Conservation (phyloP, 2,113 vertebrate species). For the Brienomyrus longianalis region DNA sequence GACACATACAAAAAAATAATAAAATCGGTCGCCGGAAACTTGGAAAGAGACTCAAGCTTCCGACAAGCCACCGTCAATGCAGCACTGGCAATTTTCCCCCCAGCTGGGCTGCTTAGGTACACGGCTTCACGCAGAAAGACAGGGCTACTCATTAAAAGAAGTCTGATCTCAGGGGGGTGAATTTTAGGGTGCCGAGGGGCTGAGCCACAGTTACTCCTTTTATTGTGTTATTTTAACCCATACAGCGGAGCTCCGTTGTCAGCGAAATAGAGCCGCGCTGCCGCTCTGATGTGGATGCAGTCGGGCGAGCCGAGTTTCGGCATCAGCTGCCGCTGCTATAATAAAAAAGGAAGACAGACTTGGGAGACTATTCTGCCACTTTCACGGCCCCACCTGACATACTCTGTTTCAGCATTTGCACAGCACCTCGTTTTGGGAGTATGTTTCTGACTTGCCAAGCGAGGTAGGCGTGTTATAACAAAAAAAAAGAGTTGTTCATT, state of each 20-base stretch:
- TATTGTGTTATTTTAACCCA: not conserved
- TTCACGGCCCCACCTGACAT: not conserved
- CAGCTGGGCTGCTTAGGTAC: constrained; percentile 5
- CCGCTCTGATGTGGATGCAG: not conserved
- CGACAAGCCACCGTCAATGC: not conserved
- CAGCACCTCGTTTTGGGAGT: not conserved
- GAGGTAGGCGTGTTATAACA: not conserved
- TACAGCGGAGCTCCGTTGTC: not conserved
- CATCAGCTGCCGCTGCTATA: constrained; percentile 1
- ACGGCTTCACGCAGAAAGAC: constrained; percentile 9
- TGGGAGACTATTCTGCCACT: not conserved
- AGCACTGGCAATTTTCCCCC: not conserved
- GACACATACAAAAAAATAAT: too few relatives aligned
- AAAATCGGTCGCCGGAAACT: constrained; percentile 5
- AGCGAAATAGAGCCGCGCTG: not conserved
- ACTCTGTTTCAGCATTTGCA: not conserved
- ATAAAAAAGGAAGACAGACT: not conserved
- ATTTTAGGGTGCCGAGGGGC: not conserved
- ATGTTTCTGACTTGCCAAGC: not conserved
- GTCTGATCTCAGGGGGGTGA: not conserved
- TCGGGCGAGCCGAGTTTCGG: not conserved
- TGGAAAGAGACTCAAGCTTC: not conserved
- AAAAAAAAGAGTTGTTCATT: not conserved
- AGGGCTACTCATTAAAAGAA: not conserved
- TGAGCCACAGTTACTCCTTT: not conserved